Conservation (phyloP, 2,797 vertebrate genomes). For the Esox masquinongy region DNA sequence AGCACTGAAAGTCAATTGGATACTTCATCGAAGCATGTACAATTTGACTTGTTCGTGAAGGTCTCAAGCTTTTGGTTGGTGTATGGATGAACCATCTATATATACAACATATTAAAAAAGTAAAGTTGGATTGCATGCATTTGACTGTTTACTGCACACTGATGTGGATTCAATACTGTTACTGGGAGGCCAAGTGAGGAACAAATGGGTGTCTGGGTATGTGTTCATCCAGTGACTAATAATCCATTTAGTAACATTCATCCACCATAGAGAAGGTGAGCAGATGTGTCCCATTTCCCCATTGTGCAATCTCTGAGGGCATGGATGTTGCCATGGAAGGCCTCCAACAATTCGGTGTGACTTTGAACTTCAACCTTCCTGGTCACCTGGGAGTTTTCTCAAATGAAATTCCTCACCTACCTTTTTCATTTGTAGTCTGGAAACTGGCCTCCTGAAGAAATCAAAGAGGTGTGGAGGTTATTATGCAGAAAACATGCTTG, state of each 20-base stretch:
- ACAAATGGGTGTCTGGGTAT: not conserved
- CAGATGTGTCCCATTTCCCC: too few relatives aligned
- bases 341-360: too few relatives aligned
- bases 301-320: too few relatives aligned
- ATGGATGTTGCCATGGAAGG: too few relatives aligned
- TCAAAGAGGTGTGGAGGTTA: too few relatives aligned
- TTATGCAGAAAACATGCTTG: too few relatives aligned
- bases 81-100: constrained; percentile 91
- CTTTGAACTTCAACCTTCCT: too few relatives aligned
- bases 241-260: not conserved
- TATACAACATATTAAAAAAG: constrained; percentile 88
- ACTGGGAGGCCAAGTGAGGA: not conserved
- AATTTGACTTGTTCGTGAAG: constrained; percentile 83
- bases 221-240: not conserved
- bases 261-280: too few relatives aligned
- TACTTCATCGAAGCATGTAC: constrained; percentile 87
- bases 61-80: constrained; percentile 90
- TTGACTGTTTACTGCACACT: constrained; percentile 54
- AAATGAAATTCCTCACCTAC: too few relatives aligned
- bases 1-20: constrained; percentile 82
- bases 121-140: constrained; percentile 75
- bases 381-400: too few relatives aligned
- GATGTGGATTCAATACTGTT: not conserved
- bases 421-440: too few relatives aligned
- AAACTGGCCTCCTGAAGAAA: too few relatives aligned